Conservation (phyloP, 2,113 vertebrate species). For the Formicarius rufipectus region DNA sequence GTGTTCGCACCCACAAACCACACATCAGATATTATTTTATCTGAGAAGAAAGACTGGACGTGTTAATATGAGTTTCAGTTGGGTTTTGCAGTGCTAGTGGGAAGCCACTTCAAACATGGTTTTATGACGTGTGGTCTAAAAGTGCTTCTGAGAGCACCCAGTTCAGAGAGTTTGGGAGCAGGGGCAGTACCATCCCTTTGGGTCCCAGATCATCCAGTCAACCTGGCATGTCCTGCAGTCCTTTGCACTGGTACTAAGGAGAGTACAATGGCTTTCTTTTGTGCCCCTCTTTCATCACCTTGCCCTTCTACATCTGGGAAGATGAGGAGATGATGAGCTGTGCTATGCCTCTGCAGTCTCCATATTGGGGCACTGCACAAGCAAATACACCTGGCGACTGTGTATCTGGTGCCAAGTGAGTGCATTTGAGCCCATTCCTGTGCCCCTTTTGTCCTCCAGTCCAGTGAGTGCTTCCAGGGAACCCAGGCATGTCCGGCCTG, state of each 20-base stretch:
- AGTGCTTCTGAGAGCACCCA: rapidly evolving
- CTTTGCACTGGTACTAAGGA: neutral
- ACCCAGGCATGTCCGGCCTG: neutral
- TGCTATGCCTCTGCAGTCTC: rapidly evolving
- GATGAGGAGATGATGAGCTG: neutral
- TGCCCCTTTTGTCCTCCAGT: neutral
- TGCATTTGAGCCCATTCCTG: neutral
- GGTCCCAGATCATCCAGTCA: neutral
- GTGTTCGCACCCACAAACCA: conserved; percentile 22
- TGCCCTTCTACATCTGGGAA: neutral
- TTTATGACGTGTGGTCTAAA: neutral
- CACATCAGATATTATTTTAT: neutral
- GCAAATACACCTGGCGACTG: rapidly evolving
- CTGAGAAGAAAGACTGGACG: neutral
- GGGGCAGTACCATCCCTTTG: neutral
- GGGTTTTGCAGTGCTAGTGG: neutral
- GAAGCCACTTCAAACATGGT: neutral
- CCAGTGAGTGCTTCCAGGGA: neutral
- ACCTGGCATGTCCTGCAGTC: neutral
- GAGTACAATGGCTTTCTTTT: neutral
- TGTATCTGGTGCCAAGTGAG: neutral
- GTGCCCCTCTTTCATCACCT: neutral
- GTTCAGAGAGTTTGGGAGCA: neutral
- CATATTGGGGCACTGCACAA: neutral
- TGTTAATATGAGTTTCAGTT: neutral